Evolutionary conservation across 2,888 invertebrate genomes (phyloP).

Genomic region (Temnothorax ravouxi): DNA sequence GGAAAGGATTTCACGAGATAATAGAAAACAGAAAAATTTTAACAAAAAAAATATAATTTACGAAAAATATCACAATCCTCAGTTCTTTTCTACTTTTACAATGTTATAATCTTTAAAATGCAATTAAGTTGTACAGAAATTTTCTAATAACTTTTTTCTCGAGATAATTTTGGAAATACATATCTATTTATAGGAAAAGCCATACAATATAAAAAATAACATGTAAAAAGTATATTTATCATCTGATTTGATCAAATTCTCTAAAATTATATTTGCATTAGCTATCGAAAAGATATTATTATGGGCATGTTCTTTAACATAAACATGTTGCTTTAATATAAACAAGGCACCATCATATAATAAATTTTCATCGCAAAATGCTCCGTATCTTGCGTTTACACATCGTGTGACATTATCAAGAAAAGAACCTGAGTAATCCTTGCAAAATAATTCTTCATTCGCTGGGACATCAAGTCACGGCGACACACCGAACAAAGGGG

Average conservation of each 20-base stretch:
- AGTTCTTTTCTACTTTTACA: slow-evolving; percentile 8
- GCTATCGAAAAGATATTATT: background rate
- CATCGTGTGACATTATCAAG: background rate
- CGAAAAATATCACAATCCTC: background rate
- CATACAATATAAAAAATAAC: background rate
- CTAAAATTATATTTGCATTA: background rate
- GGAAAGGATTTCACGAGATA: background rate
- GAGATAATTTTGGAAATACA: background rate
- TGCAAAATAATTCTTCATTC: slow-evolving; percentile 25
- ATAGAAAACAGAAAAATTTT: background rate
- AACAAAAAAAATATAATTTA: background rate
- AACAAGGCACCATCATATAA: background rate
- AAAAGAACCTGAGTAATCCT: slow-evolving; percentile 12
- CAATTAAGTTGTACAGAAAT: background rate
- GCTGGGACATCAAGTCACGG: background rate
- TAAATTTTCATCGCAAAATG: background rate
- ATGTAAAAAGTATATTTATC: slow-evolving; percentile 8
- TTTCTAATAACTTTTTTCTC: background rate
- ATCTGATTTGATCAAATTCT: background rate
- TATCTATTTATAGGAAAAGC: background rate
- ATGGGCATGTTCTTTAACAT: background rate
- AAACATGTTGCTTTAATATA: background rate
- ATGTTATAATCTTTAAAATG: background rate
- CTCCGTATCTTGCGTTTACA: background rate
- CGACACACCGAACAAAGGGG: slow-evolving; percentile 62